Evolutionary conservation across 2,113 vertebrate species (phyloP).

Genomic region (Peromyscus leucopus): DNA sequence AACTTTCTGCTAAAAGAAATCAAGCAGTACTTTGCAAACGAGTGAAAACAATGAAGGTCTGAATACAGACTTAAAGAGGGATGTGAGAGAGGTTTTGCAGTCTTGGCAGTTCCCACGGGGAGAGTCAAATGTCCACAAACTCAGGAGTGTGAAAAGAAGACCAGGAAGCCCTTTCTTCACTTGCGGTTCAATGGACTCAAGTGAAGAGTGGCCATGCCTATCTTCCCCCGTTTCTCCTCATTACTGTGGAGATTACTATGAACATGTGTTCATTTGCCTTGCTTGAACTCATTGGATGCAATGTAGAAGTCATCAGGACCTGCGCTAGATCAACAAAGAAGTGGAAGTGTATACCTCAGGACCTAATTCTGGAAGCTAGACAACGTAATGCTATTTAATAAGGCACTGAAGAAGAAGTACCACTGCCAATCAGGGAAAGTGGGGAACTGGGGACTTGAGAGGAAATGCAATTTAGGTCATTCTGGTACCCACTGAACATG

Average conservation of each 20-base stretch:
- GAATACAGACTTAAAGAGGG: conserved; percentile 69
- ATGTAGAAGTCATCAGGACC: conserved; percentile 59
- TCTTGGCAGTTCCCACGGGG: conserved; percentile 28
- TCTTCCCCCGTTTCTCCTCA: conserved; percentile 66
- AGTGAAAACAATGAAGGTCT: conserved; percentile 58
- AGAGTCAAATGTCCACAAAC: conserved; percentile 73
- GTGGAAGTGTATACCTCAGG: conserved; percentile 81
- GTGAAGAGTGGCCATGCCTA: conserved; percentile 20
- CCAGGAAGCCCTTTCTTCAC: conserved; percentile 70
- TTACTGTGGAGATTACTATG: conserved; percentile 57
- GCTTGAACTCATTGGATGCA: conserved; percentile 75
- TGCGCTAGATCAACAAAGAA: conserved; percentile 85
- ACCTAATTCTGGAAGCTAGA: conserved; percentile 73
- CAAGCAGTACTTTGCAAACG: conserved; percentile 69
- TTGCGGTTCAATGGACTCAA: conserved; percentile 66
- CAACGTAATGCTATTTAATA: conserved; percentile 36
- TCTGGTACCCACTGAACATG: conserved; percentile 59
- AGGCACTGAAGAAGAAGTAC: conserved; percentile 47
- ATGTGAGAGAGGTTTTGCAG: conserved; percentile 82
- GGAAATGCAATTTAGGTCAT: conserved; percentile 40
- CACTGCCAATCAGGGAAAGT: conserved; percentile 61
- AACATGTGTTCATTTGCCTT: conserved; percentile 72
- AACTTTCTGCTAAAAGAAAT: conserved; percentile 66
- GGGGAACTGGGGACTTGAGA: conserved; percentile 8
- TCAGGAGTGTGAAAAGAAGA: conserved; percentile 75